Percentiles rank a stretch among this genome's conserved stretches.
These are phyloP conservation scores for Ibycter americanus DNA, from an alignment of 2,797 vertebrate genomes.

Conservation along the genomic window DNA sequence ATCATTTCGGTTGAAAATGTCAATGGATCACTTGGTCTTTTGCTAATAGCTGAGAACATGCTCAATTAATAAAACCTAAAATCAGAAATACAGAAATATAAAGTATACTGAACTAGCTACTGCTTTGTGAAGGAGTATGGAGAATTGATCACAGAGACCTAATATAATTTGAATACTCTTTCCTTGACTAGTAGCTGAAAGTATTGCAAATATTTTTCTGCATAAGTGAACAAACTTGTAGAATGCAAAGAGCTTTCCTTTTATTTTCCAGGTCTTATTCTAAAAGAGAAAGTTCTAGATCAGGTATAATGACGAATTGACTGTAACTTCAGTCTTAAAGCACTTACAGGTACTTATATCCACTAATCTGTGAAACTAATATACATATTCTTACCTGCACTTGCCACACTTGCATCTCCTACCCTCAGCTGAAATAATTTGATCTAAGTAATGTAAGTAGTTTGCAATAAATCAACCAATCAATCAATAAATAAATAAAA, in stretches of 20 bases:
- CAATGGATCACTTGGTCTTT: background rate
- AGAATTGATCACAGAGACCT: background rate
- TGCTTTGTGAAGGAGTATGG: background rate
- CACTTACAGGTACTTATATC: background rate
- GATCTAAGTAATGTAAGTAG: background rate
- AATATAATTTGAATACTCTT: background rate
- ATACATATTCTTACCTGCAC: background rate
- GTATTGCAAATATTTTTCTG: background rate
- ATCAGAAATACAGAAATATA: background rate
- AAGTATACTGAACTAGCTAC: background rate
- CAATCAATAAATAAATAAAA: too few species aligned
- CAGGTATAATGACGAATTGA: background rate
- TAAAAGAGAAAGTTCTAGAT: background rate
- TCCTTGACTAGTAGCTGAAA: background rate
- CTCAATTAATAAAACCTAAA: background rate
- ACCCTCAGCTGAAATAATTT: background rate
- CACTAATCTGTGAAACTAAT: background rate
- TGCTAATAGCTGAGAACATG: background rate
- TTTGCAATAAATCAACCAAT: too few species aligned
- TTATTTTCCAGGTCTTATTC: background rate
- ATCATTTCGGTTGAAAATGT: background rate
- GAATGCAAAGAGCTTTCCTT: background rate
- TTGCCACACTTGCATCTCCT: background rate
- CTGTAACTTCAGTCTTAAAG: background rate
- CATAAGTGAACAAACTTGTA: background rate